Evolutionary conservation across 92 coral and sea anemone genomes (phyloP), one percentile per base, ranked within the genome.

Genomic region (Phenganax stokvisi): DNA sequence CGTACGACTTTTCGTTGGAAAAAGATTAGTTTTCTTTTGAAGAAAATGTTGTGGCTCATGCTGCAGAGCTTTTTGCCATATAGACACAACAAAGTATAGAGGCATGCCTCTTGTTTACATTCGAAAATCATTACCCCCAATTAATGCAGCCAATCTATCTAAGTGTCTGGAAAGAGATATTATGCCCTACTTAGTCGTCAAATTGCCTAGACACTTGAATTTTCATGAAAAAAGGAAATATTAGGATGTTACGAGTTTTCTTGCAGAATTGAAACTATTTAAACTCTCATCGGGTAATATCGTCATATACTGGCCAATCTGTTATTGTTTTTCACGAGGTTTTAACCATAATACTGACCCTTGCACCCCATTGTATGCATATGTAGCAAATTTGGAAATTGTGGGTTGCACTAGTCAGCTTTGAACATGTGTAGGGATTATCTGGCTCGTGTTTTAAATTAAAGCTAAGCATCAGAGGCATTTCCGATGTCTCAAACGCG

Each of bases 11-110:
- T 37, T 37, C 47, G 47, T 37, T 37, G 47, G 47, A 37, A 37
- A 37, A 2, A 37, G 47, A 37, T 37, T 37, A 37, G 0, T 37
- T 2, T 37, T 37, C 47, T 10, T 59, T 64, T 37, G 31, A 11
- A 64, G 17, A 10, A 64, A 20, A 17, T 25, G 8, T 64, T 25
- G 3, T 10, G 70, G 30, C 70, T 44, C 9, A 75, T 75, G 25
- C 51, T 25, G 15, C 59, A 3, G n/a, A 73, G n/a, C 8, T 7
- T 56, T 9, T 66, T 20, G 12, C 47, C 16, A 7, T 25, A 75
- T 10, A 75, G 80, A 75, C 80, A 75, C 29, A 75, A 75, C 80
- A 75, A 75, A 75, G 7, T 10, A 44, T 20, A 71, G n/a, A 29
- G 16, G 53, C 52, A 55, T 47, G 30, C 54, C 62, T 25, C 29